Evolutionary conservation across 1,140 invertebrate genomes (phyloP), one percentile per base, ranked within the genome.

Genomic region (Oreohelix idahoensis): DNA sequence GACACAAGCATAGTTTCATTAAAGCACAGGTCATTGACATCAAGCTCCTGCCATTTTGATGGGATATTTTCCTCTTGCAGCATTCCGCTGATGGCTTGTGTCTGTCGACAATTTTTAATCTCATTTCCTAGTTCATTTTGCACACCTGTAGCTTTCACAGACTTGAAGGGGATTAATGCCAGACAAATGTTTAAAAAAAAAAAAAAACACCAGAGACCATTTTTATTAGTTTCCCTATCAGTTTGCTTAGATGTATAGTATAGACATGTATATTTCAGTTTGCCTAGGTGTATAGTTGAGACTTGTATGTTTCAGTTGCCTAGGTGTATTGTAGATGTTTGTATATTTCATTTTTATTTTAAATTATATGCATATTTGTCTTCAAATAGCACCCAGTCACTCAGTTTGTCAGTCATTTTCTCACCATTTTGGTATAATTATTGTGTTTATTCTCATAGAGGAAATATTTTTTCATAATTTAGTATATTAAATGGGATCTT

Each of bases 51-150:
- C 29, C 63, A 32, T 32, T 66, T 29, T 66, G 29, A 32, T 35
- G 11, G 63, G 29, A 58, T 4, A 58, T 58, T 58, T 66, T 32
- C 29, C 63, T 66, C 11, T 35, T 32, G n/a, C 32, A 35, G 63
- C 63, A 66, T 66, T 66, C 63, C 63, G 29, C 63, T 66, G 2
- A 2, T 32, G 63, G 63, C 63, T 66, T 66, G 63, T 66, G 63
- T 66, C 11, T n/a, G n/a, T n/a, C n/a, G n/a, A 15, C n/a, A 2
- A 32, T 66, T 66, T 66, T 32, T 32, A 29, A 66, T 58, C 53
- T 58, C 53, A 58, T 58, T 23, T 58, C 8, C 26, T 10, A 45
- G 53, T 58, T 58, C 53, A 58, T n/a, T 23, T 58, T 58, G 4
- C 26, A 11, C 26, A n/a, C 20, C 26, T 2, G 4, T 58, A 58